Percentiles rank a stretch among this genome's conserved stretches.
These are phyloP conservation scores for Geodia barretti DNA, from an alignment of 37 sponge, comb jelly and placozoan species.

Conservation along the genomic window DNA sequence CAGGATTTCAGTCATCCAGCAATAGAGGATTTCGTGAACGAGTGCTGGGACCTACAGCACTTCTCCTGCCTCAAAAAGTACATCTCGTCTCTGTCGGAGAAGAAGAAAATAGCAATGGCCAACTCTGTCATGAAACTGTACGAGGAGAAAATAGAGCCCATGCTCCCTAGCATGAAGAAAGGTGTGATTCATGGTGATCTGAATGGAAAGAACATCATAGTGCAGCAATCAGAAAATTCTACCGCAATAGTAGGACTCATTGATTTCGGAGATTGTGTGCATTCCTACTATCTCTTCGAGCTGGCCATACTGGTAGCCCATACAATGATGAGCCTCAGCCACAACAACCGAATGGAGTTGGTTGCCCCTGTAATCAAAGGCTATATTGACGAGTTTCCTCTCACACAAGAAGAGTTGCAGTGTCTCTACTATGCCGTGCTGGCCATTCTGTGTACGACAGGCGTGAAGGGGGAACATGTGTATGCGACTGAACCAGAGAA, in stretches of 20 bases:
- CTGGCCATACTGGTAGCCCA: conserved; percentile 38
- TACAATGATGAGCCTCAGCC: not conserved
- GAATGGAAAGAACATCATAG: conserved; percentile 31
- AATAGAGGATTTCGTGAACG: conserved; percentile 1
- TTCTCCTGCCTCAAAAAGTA: conserved; percentile 3
- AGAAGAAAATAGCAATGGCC: conserved; percentile 1
- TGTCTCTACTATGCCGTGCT: conserved; percentile 30
- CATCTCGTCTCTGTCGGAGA: not conserved
- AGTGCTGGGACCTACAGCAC: conserved; percentile 35
- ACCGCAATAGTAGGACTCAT: conserved; percentile 8
- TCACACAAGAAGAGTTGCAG: conserved; percentile 7
- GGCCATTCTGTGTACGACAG: conserved; percentile 12
- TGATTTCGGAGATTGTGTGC: conserved; percentile 40
- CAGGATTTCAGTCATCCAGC: conserved; percentile 26
- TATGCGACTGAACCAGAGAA: not conserved
- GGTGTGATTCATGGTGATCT: conserved; percentile 45
- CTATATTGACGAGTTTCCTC: conserved; percentile 25
- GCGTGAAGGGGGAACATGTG: not conserved
- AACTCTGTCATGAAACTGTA: conserved; percentile 20
- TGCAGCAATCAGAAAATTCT: not conserved
- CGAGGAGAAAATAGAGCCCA: conserved; percentile 22
- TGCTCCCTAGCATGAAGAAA: conserved; percentile 16
- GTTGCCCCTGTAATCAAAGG: conserved; percentile 22
- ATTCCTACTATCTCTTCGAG: conserved; percentile 17
- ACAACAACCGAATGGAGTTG: not conserved